Conservation (phyloP, 2,113 vertebrate genomes). For the Dasyprocta punctata region DNA sequence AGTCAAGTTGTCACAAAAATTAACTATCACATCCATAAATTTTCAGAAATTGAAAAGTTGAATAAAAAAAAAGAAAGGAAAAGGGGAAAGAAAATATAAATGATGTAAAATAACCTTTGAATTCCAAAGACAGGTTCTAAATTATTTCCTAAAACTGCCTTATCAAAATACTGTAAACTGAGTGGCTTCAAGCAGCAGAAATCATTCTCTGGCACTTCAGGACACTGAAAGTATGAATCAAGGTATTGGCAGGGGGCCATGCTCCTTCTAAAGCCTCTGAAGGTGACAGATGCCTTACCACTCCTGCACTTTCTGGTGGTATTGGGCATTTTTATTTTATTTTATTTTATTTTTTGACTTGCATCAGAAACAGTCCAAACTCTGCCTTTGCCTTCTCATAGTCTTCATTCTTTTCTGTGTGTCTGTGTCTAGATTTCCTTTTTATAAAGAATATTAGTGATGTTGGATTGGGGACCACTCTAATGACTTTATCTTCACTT, state of each 20-base stretch:
- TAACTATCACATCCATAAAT: not conserved
- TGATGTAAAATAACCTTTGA: not conserved
- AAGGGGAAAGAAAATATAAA: not conserved
- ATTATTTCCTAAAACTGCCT: not conserved
- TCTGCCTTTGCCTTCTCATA: not conserved
- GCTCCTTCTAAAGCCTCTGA: rapidly evolving
- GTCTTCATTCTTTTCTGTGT: rapidly evolving
- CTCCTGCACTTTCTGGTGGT: not conserved
- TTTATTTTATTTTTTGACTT: not conserved
- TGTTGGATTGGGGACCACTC: too few relatives aligned
- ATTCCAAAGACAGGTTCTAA: not conserved
- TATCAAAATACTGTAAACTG: not conserved
- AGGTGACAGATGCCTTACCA: rapidly evolving
- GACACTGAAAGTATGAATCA: too few relatives aligned
- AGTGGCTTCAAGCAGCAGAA: not conserved
- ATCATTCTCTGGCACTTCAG: not conserved
- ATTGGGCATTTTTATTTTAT: not conserved
- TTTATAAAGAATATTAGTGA: not conserved
- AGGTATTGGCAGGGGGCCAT: rapidly evolving
- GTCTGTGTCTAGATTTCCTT: not conserved
- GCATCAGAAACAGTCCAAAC: too few relatives aligned
- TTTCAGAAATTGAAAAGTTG: not conserved
- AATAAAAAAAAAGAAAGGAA: not conserved
- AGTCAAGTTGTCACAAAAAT: not conserved
- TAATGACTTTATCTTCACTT: not conserved